Conservation (phyloP, 2,888 invertebrate genomes). For the Melangyna quadrimaculata region DNA sequence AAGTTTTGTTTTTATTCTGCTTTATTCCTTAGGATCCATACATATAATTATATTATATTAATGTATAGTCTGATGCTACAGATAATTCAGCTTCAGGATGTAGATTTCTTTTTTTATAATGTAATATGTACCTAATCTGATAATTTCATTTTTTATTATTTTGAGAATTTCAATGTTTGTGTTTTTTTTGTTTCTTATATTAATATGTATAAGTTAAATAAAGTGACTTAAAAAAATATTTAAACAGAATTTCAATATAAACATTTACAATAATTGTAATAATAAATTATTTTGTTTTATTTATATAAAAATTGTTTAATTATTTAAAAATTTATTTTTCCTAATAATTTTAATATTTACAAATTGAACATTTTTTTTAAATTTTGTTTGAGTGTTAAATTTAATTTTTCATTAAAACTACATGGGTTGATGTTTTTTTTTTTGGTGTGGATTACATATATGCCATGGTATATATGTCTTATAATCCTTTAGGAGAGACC, state of each 20-base stretch:
- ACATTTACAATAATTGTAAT: slow-evolving; percentile 70
- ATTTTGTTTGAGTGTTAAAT: slow-evolving; percentile 39
- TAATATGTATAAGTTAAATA: slow-evolving; percentile 73
- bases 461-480: slow-evolving; percentile 66
- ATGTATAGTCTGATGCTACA: slow-evolving; percentile 66
- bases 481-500: slow-evolving; percentile 72
- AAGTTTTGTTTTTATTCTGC: slow-evolving; percentile 73
- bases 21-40: slow-evolving; percentile 57
- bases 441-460: slow-evolving; percentile 69
- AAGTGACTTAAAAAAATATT: slow-evolving; percentile 72
- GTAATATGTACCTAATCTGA: slow-evolving; percentile 17
- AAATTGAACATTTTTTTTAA: slow-evolving; percentile 58
- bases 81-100: slow-evolving; percentile 59
- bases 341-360: slow-evolving; percentile 74
- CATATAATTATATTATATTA: slow-evolving; percentile 25
- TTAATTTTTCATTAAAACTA: slow-evolving; percentile 56
- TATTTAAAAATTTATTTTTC: slow-evolving; percentile 70
- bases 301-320: slow-evolving; percentile 43
- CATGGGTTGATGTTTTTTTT: slow-evolving; percentile 53
- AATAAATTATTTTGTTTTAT: slow-evolving; percentile 12
- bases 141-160: slow-evolving; percentile 68
- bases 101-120: slow-evolving; percentile 39
- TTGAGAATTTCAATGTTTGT: slow-evolving; percentile 78
- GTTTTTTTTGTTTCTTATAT: slow-evolving; percentile 43
- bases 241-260: slow-evolving; percentile 61